Evolutionary conservation across 2,113 vertebrate species (phyloP).

Genomic region (Cyrtonyx montezumae): DNA sequence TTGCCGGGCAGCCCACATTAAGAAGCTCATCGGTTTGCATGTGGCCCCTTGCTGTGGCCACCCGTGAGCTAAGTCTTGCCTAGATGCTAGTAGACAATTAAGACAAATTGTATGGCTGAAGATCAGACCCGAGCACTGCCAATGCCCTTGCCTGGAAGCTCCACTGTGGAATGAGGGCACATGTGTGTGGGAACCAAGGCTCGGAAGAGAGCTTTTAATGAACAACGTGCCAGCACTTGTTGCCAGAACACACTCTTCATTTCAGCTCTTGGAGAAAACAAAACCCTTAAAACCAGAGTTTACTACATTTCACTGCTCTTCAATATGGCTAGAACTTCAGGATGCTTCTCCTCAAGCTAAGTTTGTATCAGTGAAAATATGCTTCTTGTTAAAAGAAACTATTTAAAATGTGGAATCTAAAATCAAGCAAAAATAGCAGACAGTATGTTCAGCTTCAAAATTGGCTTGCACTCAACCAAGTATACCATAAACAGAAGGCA

Average conservation of each 20-base stretch:
- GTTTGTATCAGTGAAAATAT: constrained; percentile 84
- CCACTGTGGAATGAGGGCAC: constrained; percentile 66
- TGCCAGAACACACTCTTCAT: constrained; percentile 78
- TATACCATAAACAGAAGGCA: constrained; percentile 84
- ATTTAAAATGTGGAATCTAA: constrained; percentile 84
- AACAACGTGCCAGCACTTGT: constrained; percentile 72
- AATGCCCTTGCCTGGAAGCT: constrained; percentile 73
- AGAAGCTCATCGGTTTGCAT: constrained; percentile 73
- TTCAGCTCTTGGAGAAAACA: constrained; percentile 78
- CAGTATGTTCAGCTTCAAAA: constrained; percentile 84
- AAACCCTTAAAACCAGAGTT: constrained; percentile 81
- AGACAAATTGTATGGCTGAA: constrained; percentile 75
- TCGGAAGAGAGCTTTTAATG: constrained; percentile 71
- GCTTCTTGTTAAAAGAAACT: constrained; percentile 84
- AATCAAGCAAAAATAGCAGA: constrained; percentile 85
- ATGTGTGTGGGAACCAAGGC: constrained; percentile 62
- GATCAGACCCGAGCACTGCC: constrained; percentile 71
- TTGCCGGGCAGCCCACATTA: constrained; percentile 74
- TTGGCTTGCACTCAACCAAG: constrained; percentile 80
- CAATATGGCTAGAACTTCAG: constrained; percentile 81
- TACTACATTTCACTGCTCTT: constrained; percentile 80
- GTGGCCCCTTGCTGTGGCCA: constrained; percentile 74
- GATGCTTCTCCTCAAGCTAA: constrained; percentile 82
- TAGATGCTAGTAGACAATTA: constrained; percentile 68
- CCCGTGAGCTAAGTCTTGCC: constrained; percentile 74